Conservation (phyloP, 2,113 vertebrate species). For the Diphyllodes magnificus region DNA sequence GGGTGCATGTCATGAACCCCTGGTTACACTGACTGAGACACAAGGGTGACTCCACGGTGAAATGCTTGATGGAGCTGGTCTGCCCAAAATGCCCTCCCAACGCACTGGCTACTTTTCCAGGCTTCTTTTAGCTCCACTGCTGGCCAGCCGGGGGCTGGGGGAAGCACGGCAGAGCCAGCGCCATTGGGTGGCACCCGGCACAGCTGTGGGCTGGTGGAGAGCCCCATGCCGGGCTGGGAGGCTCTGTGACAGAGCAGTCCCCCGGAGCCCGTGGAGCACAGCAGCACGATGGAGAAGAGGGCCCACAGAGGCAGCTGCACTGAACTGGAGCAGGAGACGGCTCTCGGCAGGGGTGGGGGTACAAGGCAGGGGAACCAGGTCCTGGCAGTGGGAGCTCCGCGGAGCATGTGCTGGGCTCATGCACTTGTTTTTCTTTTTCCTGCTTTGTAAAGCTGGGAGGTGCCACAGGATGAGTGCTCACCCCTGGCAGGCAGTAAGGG, state of each 20-base stretch:
- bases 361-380: neutral
- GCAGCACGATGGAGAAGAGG: neutral
- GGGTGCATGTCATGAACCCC: neutral
- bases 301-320: neutral
- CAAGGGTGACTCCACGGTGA: neutral
- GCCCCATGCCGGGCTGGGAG: rapidly evolving
- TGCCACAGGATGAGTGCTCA: neutral
- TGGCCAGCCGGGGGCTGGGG: neutral
- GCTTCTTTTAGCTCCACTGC: neutral
- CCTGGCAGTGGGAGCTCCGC: rapidly evolving
- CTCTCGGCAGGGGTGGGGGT: neutral
- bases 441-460: neutral
- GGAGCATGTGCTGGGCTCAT: rapidly evolving
- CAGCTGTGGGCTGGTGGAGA: neutral
- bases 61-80: neutral
- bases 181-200: neutral
- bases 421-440: neutral
- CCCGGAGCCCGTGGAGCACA: rapidly evolving
- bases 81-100: neutral
- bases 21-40: rapidly evolving
- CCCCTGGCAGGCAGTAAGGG: neutral
- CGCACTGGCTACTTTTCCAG: rapidly evolving
- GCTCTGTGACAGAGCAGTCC: neutral
- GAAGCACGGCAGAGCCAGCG: rapidly evolving
- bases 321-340: neutral